Evolutionary conservation across 2,113 vertebrate genomes (phyloP).

Genomic region (Macroglossus sobrinus): DNA sequence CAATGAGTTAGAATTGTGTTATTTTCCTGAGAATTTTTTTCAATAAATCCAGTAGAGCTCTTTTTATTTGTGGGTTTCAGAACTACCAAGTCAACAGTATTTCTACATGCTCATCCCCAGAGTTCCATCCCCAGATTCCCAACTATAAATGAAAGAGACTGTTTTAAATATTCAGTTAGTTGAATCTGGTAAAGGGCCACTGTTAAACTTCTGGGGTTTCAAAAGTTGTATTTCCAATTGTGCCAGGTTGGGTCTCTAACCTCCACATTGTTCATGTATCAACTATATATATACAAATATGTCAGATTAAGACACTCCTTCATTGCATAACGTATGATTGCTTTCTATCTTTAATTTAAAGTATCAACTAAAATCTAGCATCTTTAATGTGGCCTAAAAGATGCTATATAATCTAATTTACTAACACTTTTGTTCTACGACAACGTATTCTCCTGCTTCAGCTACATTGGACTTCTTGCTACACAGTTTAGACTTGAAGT

Average conservation of each 20-base stretch:
- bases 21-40: not conserved
- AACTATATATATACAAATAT: not conserved
- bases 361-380: not conserved
- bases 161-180: not conserved
- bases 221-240: not conserved
- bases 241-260: not conserved
- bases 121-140: not conserved
- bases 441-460: not conserved
- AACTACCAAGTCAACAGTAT: too few relatives aligned
- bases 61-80: not conserved
- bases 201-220: not conserved
- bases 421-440: not conserved
- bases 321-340: not conserved
- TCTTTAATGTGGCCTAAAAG: not conserved
- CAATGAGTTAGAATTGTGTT: not conserved
- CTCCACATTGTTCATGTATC: not conserved
- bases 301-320: not conserved
- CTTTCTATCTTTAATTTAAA: not conserved
- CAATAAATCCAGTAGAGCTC: not conserved
- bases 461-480: not conserved
- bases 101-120: not conserved
- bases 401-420: not conserved
- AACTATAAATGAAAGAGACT: not conserved
- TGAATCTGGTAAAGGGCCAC: not conserved
- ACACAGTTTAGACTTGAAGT: not conserved